Evolutionary conservation across 2,888 invertebrate genomes (phyloP).

Genomic region (Drosophila ezoana): DNA sequence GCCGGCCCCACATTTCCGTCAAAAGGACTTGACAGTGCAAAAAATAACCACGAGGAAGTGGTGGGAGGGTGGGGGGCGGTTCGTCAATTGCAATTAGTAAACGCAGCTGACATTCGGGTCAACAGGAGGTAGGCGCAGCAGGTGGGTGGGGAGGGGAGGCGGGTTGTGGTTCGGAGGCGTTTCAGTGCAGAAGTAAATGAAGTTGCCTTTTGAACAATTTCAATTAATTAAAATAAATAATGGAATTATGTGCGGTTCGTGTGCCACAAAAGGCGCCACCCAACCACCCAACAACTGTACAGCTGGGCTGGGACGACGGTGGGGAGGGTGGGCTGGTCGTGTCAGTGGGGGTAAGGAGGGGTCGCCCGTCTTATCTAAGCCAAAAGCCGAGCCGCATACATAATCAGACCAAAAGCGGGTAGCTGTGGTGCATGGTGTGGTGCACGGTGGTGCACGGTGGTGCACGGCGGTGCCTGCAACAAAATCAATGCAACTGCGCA

Average conservation of each 20-base stretch:
- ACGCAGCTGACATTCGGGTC: constrained; percentile 54
- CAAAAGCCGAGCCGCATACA: constrained; percentile 44
- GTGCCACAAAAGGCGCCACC: constrained; percentile 9
- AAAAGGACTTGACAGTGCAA: not conserved
- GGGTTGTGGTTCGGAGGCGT: not conserved
- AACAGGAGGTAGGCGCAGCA: constrained; percentile 16
- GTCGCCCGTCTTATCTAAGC: constrained; percentile 38
- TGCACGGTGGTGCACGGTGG: not conserved
- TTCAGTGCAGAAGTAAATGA: not conserved
- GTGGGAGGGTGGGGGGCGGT: not conserved
- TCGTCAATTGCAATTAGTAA: constrained; percentile 57
- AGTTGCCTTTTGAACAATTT: constrained; percentile 58
- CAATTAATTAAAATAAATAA: constrained; percentile 77
- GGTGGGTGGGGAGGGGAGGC: not conserved
- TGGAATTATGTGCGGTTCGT: constrained; percentile 57
- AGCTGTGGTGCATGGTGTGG: not conserved
- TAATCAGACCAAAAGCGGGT: constrained; percentile 14
- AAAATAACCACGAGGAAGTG: not conserved
- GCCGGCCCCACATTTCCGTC: not conserved
- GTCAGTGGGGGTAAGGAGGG: no score
- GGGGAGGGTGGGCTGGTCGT: not conserved
- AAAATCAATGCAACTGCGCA: constrained; percentile 61
- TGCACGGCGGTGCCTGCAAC: constrained; percentile 12
- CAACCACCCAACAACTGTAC: constrained; percentile 4
- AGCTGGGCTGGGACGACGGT: no score